Evolutionary conservation across 2,797 vertebrate species (phyloP), one percentile per base, ranked within the genome.

Genomic region (Lepus oiostolus): DNA sequence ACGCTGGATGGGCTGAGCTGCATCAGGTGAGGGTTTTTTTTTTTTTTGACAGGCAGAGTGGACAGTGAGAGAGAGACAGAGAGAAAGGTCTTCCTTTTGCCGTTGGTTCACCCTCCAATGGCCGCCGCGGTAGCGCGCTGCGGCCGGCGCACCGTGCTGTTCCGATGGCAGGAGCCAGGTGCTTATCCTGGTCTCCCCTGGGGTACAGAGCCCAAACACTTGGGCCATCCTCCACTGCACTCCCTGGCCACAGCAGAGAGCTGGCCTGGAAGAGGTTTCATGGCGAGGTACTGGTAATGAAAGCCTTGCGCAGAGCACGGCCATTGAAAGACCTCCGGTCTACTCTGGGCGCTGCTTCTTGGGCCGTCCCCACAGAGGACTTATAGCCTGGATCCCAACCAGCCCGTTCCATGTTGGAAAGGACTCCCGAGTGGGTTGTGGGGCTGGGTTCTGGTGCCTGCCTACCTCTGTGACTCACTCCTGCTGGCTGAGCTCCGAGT

Each of bases 381-480:
- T 70, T 21, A 13, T 2, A 10, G 30, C 13, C 30, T 1, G 38
- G 63, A 19, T n/a, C 35, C 28, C 38, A 26, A 0, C 26, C 11
- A n/a, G 71, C 47, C 28, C 22, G 0, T n/a, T 28, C 75, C 26
- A 16, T 2, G 3, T 35, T n/a, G 16, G 75, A 9, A 35, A 21
- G 13, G 63, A 42, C 17, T 6, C 7, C 7, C 1, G 1, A 30
- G 30, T 3, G 13, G 4, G 3, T n/a, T 19, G 28, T 8, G 75
- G 60, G 28, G 12, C 19, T 42, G 30, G 3, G 3, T n/a, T 7
- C 54, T 1, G 4, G 13, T 0, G 50, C 17, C 32, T 17, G 5
- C 17, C 24, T 10, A 5, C n/a, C 95, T 28, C 5, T 14, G 54
- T 32, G 13, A 71, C 62, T 21, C 1, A 0, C 17, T 17, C 2